Percentiles rank a stretch among this genome's conserved stretches.
phyloP scores from a whole-genome alignment of 2,797 vertebrate species.

The Phalanger gymnotis region DNA sequence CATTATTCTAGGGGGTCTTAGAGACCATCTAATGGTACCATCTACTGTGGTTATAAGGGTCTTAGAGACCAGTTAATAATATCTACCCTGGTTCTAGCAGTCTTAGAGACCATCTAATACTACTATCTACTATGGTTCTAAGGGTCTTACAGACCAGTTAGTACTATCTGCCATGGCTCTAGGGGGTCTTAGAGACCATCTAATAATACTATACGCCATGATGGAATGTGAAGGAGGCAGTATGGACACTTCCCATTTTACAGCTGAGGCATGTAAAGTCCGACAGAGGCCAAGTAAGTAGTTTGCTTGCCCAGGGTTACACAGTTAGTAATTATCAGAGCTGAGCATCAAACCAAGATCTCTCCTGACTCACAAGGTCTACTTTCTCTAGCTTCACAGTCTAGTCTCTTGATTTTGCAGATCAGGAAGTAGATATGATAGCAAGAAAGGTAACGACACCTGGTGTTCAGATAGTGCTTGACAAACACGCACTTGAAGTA shows the following conservation, averaged over 20 bases:
- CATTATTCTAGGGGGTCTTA: too few species aligned
- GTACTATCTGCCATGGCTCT: too few species aligned
- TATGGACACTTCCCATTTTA: not conserved
- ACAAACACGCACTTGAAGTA: accelerated
- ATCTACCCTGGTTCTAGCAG: too few species aligned
- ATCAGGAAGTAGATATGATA: not conserved
- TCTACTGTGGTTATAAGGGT: too few species aligned
- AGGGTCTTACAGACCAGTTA: too few species aligned
- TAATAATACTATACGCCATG: not conserved
- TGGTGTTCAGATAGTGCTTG: not conserved
- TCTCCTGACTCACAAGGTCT: not conserved
- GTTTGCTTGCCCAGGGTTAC: not conserved
- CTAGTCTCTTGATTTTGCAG: not conserved
- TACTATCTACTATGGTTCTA: too few species aligned
- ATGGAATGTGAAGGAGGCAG: not conserved
- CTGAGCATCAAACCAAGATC: not conserved
- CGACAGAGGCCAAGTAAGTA: not conserved
- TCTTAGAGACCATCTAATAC: too few species aligned
- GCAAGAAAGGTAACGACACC: not conserved
- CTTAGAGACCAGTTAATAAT: not conserved
- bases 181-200: too few species aligned
- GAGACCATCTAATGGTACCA: too few species aligned
- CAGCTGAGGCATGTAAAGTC: not conserved
- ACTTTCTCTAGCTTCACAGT: not conserved
- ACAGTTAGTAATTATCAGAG: not conserved